A percentile compares a stretch with the other conserved stretches of the same genome.
phyloP scores from a whole-genome alignment of 2,113 vertebrate species.

The Eptatretus burgeri region DNA sequence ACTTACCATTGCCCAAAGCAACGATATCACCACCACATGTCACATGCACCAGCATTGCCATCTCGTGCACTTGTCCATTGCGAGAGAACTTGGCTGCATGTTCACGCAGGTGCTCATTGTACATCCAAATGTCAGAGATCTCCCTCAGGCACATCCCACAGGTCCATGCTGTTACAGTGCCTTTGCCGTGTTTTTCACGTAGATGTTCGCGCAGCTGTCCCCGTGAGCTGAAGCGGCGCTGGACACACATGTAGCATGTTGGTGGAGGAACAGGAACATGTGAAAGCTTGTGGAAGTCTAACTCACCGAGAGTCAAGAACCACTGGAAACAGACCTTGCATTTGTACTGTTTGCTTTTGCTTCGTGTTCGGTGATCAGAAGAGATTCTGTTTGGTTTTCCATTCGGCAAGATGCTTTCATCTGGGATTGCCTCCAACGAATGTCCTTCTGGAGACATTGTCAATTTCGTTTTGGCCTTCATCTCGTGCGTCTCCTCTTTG shows the following conservation, averaged over 20 bases:
- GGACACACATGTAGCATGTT: constrained; percentile 93
- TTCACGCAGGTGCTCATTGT: constrained; percentile 72
- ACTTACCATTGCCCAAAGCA: no score
- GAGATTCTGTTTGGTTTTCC: no score
- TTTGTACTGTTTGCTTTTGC: constrained; percentile 54
- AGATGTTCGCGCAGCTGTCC: constrained; percentile 67
- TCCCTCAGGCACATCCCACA: constrained; percentile 91
- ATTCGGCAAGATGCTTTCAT: no score
- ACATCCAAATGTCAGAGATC: constrained; percentile 84
- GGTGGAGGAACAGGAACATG: constrained; percentile 73
- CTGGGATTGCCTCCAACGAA: no score
- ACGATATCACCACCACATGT: no score
- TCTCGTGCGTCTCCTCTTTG: no score
- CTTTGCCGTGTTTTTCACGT: constrained; percentile 55
- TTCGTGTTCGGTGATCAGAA: constrained; percentile 6
- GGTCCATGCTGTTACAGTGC: constrained; percentile 26
- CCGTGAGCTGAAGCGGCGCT: constrained; percentile 70
- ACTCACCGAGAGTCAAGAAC: constrained; percentile 51
- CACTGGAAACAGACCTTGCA: constrained; percentile 83
- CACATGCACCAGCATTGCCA: background rate
- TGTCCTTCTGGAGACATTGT: no score
- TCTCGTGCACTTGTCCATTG: constrained; percentile 38
- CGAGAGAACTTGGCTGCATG: constrained; percentile 69
- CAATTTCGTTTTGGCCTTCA: no score
- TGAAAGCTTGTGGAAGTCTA: constrained; percentile 71